Base-by-base conservation (phyloP, 1,140 invertebrate genomes). In the Scaptomyza graminum region DNA sequence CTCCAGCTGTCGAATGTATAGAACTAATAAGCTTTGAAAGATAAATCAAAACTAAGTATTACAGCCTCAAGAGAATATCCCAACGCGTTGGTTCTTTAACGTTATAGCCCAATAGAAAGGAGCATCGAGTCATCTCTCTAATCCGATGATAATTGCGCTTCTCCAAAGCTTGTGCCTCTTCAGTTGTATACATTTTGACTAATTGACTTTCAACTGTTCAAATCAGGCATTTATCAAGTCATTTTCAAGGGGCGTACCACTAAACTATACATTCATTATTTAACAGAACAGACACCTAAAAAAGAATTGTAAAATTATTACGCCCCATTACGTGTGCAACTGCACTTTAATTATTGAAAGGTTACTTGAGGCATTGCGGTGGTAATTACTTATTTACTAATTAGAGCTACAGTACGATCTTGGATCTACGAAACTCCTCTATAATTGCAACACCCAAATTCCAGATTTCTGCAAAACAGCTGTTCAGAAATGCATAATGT, bases 81-180 rank as follows among this genome's bases (percentile, higher is more conserved):
- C 70, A 73, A 0, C 52, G 52, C 0, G 56, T 56, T 6, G 89
- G 84, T 22, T 60, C 69, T 49, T 66, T 69, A 12, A 90, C 56
- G 43, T 90, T 90, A 4, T 78, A 84, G 34, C 89, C 89, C 13
- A 90, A 49, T 3, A 54, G 65, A 9, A 77, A 90, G 12, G 73
- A 74, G 6, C 79, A 51, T 1, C 74, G 50, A 18, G 90, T 74
- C 46, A 90, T 75, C 68, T 90, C 89, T 22, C 75, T 71, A 31
- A 90, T 80, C 22, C 71, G 71, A 46, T 68, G 60, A 50, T 87
- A 83, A 61, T 90, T 90, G 6, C 67, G 76, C 43, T 62, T 63
- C 44, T 63, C 61, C 11, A 83, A 31, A 12, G 61, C 51, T 9
- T 13, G 34, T 3, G 61, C 71, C 66, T 89, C 71, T 34, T 73